Evolutionary conservation across 2,888 invertebrate species (phyloP).

Genomic region (Tetrapedia diversipes): DNA sequence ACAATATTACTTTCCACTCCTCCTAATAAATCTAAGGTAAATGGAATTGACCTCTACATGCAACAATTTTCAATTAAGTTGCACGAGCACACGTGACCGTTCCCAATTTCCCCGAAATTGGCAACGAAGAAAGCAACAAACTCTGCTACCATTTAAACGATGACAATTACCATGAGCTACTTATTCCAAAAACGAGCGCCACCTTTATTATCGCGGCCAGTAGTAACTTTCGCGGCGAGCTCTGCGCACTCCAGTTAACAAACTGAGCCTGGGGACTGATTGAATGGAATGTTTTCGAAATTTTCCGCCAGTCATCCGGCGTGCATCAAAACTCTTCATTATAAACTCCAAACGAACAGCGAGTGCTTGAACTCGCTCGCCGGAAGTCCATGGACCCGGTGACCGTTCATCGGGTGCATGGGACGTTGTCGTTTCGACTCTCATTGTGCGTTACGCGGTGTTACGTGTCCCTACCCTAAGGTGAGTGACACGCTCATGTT

Average conservation of each 20-base stretch:
- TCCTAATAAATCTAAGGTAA: no score
- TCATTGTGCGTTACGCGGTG: background rate
- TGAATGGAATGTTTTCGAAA: conserved; percentile 43
- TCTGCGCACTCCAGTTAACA: conserved; percentile 38
- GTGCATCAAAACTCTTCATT: conserved; percentile 49
- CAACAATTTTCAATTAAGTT: no score
- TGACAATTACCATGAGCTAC: background rate
- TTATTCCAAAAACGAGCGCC: background rate
- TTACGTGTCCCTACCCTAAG: no score
- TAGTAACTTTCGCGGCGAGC: conserved; percentile 18
- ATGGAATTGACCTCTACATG: no score
- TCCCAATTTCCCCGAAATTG: background rate
- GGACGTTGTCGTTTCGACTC: background rate
- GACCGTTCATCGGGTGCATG: no score
- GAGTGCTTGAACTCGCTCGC: conserved; percentile 22
- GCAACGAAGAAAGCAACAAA: background rate
- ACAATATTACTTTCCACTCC: no score
- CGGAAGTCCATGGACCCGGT: background rate
- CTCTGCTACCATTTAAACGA: background rate
- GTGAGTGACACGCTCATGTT: no score
- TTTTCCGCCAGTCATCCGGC: conserved; percentile 22
- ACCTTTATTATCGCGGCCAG: background rate
- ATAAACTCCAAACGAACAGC: conserved; percentile 46
- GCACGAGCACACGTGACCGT: no score
- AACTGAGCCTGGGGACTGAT: conserved; percentile 31